Conservation (phyloP, 2,888 invertebrate genomes). For the Catocala nupta region DNA sequence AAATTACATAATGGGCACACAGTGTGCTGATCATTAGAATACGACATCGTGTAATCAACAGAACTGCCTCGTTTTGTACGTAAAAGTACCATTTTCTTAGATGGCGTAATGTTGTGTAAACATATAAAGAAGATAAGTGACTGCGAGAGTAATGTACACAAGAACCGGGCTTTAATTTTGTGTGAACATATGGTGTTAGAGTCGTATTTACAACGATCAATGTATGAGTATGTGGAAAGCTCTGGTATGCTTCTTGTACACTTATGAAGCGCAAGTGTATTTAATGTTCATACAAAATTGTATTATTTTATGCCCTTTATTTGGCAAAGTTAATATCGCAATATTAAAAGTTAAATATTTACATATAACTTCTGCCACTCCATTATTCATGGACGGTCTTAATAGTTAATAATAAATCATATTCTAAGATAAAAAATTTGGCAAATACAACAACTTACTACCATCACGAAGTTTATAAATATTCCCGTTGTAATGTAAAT, state of each 20-base stretch:
- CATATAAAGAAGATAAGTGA: conserved; percentile 57
- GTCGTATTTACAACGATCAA: conserved; percentile 8
- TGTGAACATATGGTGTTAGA: conserved; percentile 25
- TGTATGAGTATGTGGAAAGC: not conserved
- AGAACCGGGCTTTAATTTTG: conserved; percentile 39
- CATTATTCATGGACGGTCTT: no score
- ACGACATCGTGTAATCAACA: conserved; percentile 56
- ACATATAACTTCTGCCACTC: no score
- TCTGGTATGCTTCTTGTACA: not conserved
- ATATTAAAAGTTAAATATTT: no score
- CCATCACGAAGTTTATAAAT: no score
- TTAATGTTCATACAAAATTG: not conserved
- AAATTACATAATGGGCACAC: conserved; percentile 28
- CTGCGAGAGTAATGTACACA: conserved; percentile 33
- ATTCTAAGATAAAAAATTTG: no score
- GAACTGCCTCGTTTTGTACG: conserved; percentile 57
- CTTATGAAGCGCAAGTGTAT: not conserved
- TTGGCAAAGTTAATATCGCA: no score
- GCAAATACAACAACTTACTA: no score
- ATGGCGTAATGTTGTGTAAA: conserved; percentile 62
- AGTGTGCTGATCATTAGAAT: conserved; percentile 54
- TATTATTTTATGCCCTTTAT: no score
- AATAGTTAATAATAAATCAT: no score
- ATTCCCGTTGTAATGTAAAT: no score
- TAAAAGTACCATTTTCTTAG: conserved; percentile 60